A percentile compares a stretch with the other conserved stretches of the same genome.
Conservation (phyloP, 1,140 invertebrate genomes). For the Brachionus asplanchnoidis region DNA sequence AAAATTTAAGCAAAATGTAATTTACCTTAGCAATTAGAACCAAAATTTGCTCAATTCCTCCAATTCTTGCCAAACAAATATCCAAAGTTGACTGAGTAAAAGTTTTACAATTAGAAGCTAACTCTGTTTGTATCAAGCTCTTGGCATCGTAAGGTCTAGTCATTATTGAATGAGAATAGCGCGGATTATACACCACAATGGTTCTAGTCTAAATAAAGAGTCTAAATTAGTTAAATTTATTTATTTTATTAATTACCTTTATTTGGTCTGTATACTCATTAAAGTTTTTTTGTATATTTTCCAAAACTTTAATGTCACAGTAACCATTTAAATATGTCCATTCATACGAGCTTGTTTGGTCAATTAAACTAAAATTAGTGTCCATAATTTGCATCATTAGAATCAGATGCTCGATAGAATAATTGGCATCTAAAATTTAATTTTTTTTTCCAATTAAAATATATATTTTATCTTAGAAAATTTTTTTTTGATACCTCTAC, state of each 20-base stretch:
- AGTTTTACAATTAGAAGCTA: neutral
- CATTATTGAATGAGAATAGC: neutral
- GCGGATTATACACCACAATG: constrained; percentile 8
- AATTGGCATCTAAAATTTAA: neutral
- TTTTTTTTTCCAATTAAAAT: neutral
- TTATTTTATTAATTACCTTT: neutral
- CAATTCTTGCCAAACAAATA: neutral
- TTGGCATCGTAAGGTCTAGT: neutral
- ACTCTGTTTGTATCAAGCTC: neutral
- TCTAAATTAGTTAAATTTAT: neutral
- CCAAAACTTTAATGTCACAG: constrained; percentile 22
- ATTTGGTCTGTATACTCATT: constrained; percentile 33
- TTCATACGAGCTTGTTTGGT: neutral
- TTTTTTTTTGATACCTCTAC: neutral
- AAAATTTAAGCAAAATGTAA: neutral
- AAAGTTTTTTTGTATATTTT: constrained; percentile 32
- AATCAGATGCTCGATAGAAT: constrained; percentile 17
- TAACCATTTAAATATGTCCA: constrained; percentile 31
- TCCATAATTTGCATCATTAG: constrained; percentile 32
- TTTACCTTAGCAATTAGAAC: constrained; percentile 23
- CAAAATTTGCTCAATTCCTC: constrained; percentile 21
- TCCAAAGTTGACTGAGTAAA: neutral
- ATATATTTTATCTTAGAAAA: neutral
- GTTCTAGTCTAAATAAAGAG: neutral
- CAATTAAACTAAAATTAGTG: constrained; percentile 26